Evolutionary conservation across 2,113 vertebrate genomes (phyloP), one percentile per base, ranked within the genome.

Genomic region (Festucalex cinctus): DNA sequence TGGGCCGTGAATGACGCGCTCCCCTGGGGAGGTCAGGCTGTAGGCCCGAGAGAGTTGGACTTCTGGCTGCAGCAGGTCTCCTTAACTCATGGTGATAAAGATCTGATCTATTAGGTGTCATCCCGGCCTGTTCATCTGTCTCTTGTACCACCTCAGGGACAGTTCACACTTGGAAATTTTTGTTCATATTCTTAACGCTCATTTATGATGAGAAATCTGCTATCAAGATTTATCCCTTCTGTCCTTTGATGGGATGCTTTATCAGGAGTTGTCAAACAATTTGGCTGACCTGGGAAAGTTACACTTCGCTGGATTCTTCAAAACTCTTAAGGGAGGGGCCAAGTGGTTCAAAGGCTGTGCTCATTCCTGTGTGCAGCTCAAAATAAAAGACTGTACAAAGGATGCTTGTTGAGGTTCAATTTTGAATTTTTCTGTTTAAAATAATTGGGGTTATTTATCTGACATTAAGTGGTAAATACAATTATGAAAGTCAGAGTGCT

Each of bases 61-160:
- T 75, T 85, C 75, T 82, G 84, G 77, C 66, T 4, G 56, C 64
- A 81, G 76, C 64, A 73, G 71, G 70, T 77, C 72, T 83, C 70
- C 64, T 72, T 66, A 83, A 82, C 70, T 67, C 22, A 60, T 66
- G 75, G 77, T 87, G 78, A 59, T 90, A 87, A 90, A 87, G 69
- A 70, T 48, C 83, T 84, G 83, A 83, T 83, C 71, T 85, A 81
- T 83, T 82, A 76, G 77, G 77, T 85, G 83, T 86, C 80, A 76
- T 51, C 73, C 43, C 68, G 70, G 71, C 49, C 59, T 68, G 75
- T 77, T 82, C 39, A 5, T 76, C 63, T 86, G 79, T 69, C 80
- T 74, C 65, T 64, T 74, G 24, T 58, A 66, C 82, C 74, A 83
- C 71, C 70, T 75, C 73, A 69, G 61, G 77, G 51, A 66, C 51